Conservation (phyloP, 2,888 invertebrate species). For the Hydrotaea cyrtoneurina region DNA sequence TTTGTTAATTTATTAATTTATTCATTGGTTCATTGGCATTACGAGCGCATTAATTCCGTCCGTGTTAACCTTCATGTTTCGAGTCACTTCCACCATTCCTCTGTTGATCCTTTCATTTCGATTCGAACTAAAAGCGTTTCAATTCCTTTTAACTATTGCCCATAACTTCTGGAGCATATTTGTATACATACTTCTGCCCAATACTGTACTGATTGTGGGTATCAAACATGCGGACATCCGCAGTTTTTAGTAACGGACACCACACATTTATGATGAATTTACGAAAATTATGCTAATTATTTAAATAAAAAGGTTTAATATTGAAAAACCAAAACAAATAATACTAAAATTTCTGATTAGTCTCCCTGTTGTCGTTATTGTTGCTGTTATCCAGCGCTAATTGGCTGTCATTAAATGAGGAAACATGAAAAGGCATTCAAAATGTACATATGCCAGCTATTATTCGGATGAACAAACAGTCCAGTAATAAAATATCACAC, state of each 20-base stretch:
- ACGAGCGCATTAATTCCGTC: too few species aligned
- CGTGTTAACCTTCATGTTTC: too few species aligned
- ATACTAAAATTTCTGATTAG: not conserved
- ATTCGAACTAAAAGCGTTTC: too few species aligned
- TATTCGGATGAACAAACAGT: constrained; percentile 38
- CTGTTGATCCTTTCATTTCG: too few species aligned
- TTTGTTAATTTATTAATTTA: too few species aligned
- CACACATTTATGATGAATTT: not conserved
- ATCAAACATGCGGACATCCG: not conserved
- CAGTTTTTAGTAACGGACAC: not conserved
- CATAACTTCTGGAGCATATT: too few species aligned
- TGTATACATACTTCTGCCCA: too few species aligned
- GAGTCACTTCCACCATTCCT: too few species aligned
- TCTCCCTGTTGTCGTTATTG: not conserved
- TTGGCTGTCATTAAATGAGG: not conserved
- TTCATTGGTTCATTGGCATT: too few species aligned
- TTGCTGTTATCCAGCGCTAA: not conserved
- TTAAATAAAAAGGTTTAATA: not conserved
- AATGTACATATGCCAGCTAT: constrained; percentile 16
- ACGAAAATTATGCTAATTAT: not conserved
- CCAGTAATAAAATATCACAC: constrained; percentile 15
- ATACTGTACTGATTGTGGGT: not conserved
- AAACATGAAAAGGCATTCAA: constrained; percentile 6
- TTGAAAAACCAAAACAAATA: not conserved
- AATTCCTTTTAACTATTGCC: too few species aligned